These are phyloP conservation scores for Drosophila vallismaia DNA, from an alignment of 2,888 invertebrate species.

Conservation along the genomic window DNA sequence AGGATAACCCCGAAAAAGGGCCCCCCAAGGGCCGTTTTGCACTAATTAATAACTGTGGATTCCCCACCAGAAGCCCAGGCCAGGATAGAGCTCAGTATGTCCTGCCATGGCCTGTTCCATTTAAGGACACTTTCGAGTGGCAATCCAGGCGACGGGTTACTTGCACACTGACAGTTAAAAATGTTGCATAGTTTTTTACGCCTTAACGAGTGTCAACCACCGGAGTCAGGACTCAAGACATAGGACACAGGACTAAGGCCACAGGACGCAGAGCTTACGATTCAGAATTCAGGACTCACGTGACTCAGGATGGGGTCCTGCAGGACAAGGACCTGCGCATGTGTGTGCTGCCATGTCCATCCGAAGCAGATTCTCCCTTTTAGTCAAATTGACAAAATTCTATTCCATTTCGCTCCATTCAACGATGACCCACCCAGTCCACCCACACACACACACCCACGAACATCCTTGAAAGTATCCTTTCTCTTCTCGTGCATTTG, in stretches of 20 bases:
- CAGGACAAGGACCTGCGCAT: constrained; percentile 39
- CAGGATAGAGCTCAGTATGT: constrained; percentile 7
- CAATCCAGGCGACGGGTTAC: constrained; percentile 51
- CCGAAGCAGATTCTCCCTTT: constrained; percentile 69
- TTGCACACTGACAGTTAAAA: constrained; percentile 73
- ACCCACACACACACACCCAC: constrained; percentile 6
- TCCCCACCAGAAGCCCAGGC: constrained; percentile 50
- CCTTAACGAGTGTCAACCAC: constrained; percentile 77
- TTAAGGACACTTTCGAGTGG: constrained; percentile 25
- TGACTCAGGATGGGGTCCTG: constrained; percentile 57
- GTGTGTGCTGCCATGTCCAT: constrained; percentile 54
- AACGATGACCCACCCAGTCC: constrained; percentile 40
- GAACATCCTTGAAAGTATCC: background rate
- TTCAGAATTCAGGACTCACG: constrained; percentile 48
- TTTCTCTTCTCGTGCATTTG: constrained; percentile 54
- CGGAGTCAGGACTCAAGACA: constrained; percentile 48
- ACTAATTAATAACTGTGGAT: constrained; percentile 79
- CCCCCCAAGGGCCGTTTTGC: constrained; percentile 79
- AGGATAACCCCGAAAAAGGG: constrained; percentile 31
- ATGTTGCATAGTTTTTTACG: constrained; percentile 77
- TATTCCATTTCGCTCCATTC: constrained; percentile 61
- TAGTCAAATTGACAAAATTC: constrained; percentile 79
- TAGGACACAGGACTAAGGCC: constrained; percentile 10
- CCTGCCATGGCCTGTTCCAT: constrained; percentile 17
- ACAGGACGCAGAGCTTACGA: constrained; percentile 9